Base-by-base conservation (phyloP, 2,888 invertebrate species). In the Polia nebulosa region DNA sequence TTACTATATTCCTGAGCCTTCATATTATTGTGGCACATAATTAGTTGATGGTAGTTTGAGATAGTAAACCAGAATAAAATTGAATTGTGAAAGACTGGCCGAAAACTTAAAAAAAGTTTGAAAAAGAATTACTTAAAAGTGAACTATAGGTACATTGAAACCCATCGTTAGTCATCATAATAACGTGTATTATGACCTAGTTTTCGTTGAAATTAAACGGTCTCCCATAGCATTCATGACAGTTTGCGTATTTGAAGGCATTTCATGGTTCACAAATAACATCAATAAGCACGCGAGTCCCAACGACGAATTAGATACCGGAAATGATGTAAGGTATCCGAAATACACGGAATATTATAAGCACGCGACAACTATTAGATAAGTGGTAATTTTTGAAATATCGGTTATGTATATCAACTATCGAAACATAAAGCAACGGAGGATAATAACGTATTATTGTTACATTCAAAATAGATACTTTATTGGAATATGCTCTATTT, bases 281-380 rank as follows among this genome's bases (percentile, higher is more conserved):
- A 75, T 77, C 75, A 80, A 80, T 81, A 76, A 79, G 72, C 88
- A 89, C 87, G 87, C 86, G 74, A 89, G 55, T 71, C 69, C 71
- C 61, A 65, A 49, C 62, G 52, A 27, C 39, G 55, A 72, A 68
- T 68, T 72, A 60, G 65, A 44, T 78, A 61, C 51, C 53, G 68
- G 68, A 71, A 67, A 57, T 77, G 22, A 66, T 72, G 55, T 29
- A 57, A 73, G 51, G 51, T 60, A 51, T 44, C 25, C 51, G 49
- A 67, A 62, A 64, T 53, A 53, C 22, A 61, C 7, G 44, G 32
- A 17, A 39, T 47, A 60, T 51, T 70, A 68, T 41, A 56, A 61
- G 22, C 64, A 78, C 64, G 74, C 79, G 36, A 64, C 45, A 41
- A 44, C 44, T 55, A 55, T 32, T 49, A 55, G 63, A 63, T 57